A percentile compares a stretch with the other conserved stretches of the same genome.
Conservation (phyloP, 2,113 vertebrate genomes). For the Cheirogaleus medius region DNA sequence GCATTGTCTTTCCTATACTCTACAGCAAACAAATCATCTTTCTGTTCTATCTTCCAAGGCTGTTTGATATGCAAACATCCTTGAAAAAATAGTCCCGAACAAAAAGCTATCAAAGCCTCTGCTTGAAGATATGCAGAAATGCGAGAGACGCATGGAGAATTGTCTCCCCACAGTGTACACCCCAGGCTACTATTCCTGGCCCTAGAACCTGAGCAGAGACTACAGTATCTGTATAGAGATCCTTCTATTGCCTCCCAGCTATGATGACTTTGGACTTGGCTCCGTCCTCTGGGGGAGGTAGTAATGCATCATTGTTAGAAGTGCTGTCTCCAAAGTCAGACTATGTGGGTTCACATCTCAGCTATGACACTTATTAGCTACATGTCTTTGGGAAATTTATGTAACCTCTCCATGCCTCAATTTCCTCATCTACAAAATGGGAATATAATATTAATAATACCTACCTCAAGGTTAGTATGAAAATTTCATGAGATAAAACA, state of each 20-base stretch:
- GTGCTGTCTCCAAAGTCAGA: background rate
- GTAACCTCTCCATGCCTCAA: background rate
- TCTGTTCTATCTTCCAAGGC: background rate
- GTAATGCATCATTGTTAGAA: background rate
- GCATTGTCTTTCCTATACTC: background rate
- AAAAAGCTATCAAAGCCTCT: background rate
- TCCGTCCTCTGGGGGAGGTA: background rate
- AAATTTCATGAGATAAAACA: background rate
- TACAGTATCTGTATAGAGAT: background rate
- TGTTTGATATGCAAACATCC: background rate
- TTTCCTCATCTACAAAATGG: constrained; percentile 16
- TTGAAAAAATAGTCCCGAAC: background rate
- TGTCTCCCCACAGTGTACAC: background rate
- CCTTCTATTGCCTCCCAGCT: background rate
- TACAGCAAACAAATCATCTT: background rate
- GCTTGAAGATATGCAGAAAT: background rate
- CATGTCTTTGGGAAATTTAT: background rate
- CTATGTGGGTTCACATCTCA: background rate
- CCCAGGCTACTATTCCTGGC: background rate
- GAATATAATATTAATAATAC: background rate
- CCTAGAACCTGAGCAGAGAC: background rate
- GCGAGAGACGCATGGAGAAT: background rate
- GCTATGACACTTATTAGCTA: background rate
- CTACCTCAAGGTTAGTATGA: background rate
- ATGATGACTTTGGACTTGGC: background rate